Evolutionary conservation across 1,140 invertebrate species (phyloP), one percentile per base, ranked within the genome.

Genomic region (Drosophila virilis): DNA sequence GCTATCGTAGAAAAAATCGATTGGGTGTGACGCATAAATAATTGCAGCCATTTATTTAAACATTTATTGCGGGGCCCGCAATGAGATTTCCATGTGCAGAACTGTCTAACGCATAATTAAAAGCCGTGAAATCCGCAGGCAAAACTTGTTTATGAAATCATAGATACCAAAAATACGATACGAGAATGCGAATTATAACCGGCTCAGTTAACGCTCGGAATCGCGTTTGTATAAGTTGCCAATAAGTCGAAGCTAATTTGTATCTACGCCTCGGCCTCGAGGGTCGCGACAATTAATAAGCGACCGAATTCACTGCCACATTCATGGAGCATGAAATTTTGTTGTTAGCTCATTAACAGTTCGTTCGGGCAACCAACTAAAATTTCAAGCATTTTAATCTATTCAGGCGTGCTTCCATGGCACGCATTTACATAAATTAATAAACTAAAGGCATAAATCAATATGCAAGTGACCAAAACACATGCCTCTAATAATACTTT

Each of bases 11-110:
- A 40, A 43, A 42, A 68, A 74, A 69, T 77, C 82, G 78, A 81
- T 85, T 85, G 77, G 81, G 81, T 84, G 81, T 85, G 82, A 84
- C 77, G 81, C 82, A 74, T 86, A 80, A 84, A 84, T 84, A 85
- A 84, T 86, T 85, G 82, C 82, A 65, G 69, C 51, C 65, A 86
- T 78, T 84, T 85, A 81, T 84, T 81, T 80, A 55, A 67, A 77
- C 81, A 86, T 84, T 78, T 64, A 51, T 46, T 71, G 52, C 45
- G 33, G 54, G 33, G 57, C 38, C 38, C 33, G 33, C 80, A 80
- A 73, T 80, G 58, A 57, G 58, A 46, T 59, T 58, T 35, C 50
- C 13, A 57, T 74, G 64, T 64, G 59, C 70, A 74, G 74, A 74
- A 67, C 70, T 75, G 54, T 70, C 77, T 84, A 84, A 81, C 69